phyloP scores from a whole-genome alignment of 2,797 vertebrate genomes.

The Channa striata region DNA sequence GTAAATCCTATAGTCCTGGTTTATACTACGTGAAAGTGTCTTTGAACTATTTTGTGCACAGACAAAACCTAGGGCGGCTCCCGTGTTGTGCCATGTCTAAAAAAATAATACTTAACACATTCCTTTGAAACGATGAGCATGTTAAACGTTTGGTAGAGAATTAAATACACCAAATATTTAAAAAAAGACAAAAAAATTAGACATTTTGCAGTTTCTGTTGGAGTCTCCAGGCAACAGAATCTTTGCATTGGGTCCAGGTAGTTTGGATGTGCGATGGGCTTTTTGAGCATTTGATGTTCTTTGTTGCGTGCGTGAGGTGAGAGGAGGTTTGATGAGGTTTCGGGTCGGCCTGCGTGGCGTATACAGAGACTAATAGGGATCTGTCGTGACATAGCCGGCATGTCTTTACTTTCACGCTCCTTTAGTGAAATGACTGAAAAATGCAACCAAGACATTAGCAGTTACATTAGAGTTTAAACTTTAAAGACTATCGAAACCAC shows the following conservation, averaged over 20 bases:
- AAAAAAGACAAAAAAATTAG: constrained; percentile 8
- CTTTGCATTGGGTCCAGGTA: constrained; percentile 63
- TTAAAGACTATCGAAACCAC: background rate
- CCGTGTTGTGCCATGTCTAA: constrained; percentile 50
- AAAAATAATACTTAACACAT: constrained; percentile 64
- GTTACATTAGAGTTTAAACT: background rate
- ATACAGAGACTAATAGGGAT: too few relatives aligned
- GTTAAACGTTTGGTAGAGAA: constrained; percentile 65
- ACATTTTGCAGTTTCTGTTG: constrained; percentile 62
- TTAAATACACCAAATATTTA: constrained; percentile 60
- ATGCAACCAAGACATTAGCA: background rate
- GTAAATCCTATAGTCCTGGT: constrained; percentile 63
- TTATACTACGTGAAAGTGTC: constrained; percentile 70
- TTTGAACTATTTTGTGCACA: constrained; percentile 71
- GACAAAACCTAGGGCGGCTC: constrained; percentile 43
- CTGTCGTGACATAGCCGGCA: too few relatives aligned
- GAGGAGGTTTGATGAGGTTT: background rate
- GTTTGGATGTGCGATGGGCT: background rate
- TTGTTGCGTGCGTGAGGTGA: constrained; percentile 10
- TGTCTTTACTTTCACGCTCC: background rate
- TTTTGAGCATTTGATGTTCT: constrained; percentile 19
- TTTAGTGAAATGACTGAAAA: background rate
- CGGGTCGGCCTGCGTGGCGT: background rate
- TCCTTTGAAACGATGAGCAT: constrained; percentile 75
- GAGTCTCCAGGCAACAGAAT: constrained; percentile 80